phyloP scores from a whole-genome alignment of 92 coral and sea anemone species.

The Desmophyllum pertusum region DNA sequence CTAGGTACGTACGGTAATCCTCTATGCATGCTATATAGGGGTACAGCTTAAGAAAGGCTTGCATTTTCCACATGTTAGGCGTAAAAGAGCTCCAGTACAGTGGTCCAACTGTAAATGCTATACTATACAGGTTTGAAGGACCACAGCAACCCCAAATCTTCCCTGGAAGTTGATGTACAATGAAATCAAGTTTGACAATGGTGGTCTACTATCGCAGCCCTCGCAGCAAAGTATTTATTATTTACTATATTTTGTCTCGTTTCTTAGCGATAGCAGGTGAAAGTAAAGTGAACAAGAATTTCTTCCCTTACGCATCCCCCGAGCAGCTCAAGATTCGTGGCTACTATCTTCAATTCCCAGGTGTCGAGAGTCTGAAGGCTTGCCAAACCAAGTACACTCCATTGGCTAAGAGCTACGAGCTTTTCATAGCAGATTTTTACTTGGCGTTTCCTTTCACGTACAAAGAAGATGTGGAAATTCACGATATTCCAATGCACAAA shows the following conservation, averaged over 20 bases:
- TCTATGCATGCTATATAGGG: too few species aligned
- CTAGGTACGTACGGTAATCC: too few species aligned
- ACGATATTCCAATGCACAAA: constrained; percentile 67
- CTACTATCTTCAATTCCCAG: constrained; percentile 59
- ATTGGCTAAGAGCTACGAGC: constrained; percentile 46
- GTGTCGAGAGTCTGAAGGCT: constrained; percentile 52
- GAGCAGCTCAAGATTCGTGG: constrained; percentile 69
- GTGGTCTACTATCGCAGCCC: too few species aligned
- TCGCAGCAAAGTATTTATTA: too few species aligned
- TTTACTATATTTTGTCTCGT: background rate
- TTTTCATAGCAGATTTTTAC: constrained; percentile 54
- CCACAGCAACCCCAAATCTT: too few species aligned
- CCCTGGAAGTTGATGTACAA: too few species aligned
- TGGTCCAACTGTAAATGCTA: too few species aligned
- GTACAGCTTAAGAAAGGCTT: too few species aligned
- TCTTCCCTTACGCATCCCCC: constrained; percentile 55
- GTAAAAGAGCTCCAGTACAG: too few species aligned
- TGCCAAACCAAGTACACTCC: constrained; percentile 63
- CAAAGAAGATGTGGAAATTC: constrained; percentile 44
- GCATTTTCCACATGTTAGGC: too few species aligned
- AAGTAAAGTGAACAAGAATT: constrained; percentile 26
- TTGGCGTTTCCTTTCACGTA: constrained; percentile 48
- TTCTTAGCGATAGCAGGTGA: constrained; percentile 67
- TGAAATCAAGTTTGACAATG: too few species aligned
- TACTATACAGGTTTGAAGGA: too few species aligned